Evolutionary conservation across 2,888 invertebrate genomes (phyloP).

Genomic region (Troglohyphantes excavatus): DNA sequence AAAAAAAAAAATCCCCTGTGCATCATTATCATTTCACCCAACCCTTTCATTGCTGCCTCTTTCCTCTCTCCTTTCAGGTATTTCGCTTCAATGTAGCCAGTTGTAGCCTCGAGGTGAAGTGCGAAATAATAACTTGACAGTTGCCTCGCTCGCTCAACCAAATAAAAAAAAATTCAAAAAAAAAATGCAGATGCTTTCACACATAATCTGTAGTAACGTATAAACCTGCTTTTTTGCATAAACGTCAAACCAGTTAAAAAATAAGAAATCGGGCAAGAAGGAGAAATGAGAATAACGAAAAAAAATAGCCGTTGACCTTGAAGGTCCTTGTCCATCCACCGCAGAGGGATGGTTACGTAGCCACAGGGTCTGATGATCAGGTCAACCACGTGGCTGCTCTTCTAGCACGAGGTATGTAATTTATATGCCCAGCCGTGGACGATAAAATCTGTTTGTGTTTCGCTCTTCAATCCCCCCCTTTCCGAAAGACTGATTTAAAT

Average conservation of each 20-base stretch:
- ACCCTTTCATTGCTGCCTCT: neutral
- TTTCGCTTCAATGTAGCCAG: slow-evolving; percentile 42
- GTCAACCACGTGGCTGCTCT: slow-evolving; percentile 58
- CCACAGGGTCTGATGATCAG: slow-evolving; percentile 42
- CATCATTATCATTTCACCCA: slow-evolving; percentile 41
- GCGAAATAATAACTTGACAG: slow-evolving; percentile 7
- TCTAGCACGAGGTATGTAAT: slow-evolving; percentile 55
- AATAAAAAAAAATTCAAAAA: slow-evolving; percentile 24
- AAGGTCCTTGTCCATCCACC: slow-evolving; percentile 61
- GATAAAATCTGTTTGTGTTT: slow-evolving; percentile 50
- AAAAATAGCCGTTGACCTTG: slow-evolving; percentile 61
- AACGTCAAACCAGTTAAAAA: slow-evolving; percentile 52
- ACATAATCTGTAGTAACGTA: slow-evolving; percentile 62
- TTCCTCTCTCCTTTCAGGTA: neutral
- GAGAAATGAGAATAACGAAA: too few relatives aligned
- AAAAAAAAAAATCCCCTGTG: neutral
- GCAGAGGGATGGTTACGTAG: slow-evolving; percentile 1
- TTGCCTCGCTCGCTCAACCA: neutral
- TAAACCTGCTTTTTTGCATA: slow-evolving; percentile 64
- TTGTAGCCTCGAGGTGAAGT: slow-evolving; percentile 20
- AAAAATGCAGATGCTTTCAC: slow-evolving; percentile 49
- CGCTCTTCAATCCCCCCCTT: slow-evolving; percentile 33
- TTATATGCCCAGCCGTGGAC: slow-evolving; percentile 22
- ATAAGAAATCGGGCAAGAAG: neutral
- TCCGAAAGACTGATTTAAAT: slow-evolving; percentile 18